Base-by-base conservation (phyloP, 1,140 invertebrate genomes). In the Probaryconus sp. region DNA sequence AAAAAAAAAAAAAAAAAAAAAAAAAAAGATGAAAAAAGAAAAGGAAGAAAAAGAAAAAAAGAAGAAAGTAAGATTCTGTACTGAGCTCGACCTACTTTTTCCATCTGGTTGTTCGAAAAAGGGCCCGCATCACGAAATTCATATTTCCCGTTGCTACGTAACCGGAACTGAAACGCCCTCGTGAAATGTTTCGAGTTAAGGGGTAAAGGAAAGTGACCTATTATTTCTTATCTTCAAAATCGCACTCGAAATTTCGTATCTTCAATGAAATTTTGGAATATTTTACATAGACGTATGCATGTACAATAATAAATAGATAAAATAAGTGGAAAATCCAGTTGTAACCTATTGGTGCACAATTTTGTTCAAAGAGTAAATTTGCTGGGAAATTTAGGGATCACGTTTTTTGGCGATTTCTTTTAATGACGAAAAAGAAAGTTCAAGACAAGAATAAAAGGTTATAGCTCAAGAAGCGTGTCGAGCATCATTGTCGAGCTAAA, bases 71-170 rank as follows among this genome's bases (percentile, higher is more conserved):
- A 74, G 55, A 68, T 58, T 63, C 63, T 51, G 55, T 64, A 68
- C 58, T 4, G 42, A 58, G 56, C 51, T 68, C 61, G 71, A 68
- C 71, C 71, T 28, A 58, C 56, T 74, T 74, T 64, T 68, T 42
- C 17, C 35, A 33, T 67, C 53, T 61, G 60, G 55, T 61, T 65
- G 56, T 67, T 68, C 56, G 28, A 58, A 74, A n/a, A 74, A 67
- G 63, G 63, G 63, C 63, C 71, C 48, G 63, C 63, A 63, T 74
- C 56, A 74, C 71, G 63, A 74, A 74, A 74, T 37, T 74, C 31
- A 74, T 74, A 73, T 73, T 73, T 73, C 30, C 61, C 53, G 63
- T 73, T 67, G 70, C 48, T 53, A 61, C 26, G 69, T 48, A 60
- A 33, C 61, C 55, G 70, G 61, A 67, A 67, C 55, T 51, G 40